Conservation (phyloP, 2,797 vertebrate genomes). For the Antrozous pallidus region DNA sequence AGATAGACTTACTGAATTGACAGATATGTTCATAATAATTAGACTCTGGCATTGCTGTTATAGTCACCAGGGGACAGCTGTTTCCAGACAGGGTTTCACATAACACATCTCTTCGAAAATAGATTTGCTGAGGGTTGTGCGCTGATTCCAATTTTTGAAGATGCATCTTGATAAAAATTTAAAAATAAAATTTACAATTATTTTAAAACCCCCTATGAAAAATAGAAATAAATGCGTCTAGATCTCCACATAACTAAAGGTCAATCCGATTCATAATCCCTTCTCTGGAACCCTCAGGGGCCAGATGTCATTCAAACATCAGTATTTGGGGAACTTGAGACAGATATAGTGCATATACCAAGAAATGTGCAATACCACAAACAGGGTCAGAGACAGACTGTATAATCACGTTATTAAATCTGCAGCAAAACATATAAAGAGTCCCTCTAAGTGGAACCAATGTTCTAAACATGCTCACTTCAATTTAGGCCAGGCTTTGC, state of each 20-base stretch:
- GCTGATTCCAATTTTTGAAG: constrained; percentile 92
- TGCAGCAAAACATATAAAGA: not conserved
- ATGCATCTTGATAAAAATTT: constrained; percentile 91
- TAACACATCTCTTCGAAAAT: constrained; percentile 92
- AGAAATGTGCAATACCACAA: not conserved
- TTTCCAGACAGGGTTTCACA: constrained; percentile 96
- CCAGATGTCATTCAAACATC: not conserved
- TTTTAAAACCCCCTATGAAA: constrained; percentile 34
- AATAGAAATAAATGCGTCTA: constrained; percentile 27
- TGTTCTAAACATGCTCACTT: constrained; percentile 2
- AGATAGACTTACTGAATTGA: constrained; percentile 93
- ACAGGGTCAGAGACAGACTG: not conserved
- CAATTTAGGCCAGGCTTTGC: not conserved
- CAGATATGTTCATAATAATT: constrained; percentile 92
- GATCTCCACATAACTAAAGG: constrained; percentile 29
- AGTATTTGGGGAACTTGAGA: not conserved
- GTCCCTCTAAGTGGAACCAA: not conserved
- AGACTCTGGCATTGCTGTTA: constrained; percentile 97
- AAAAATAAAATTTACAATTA: constrained; percentile 65
- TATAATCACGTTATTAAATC: not conserved
- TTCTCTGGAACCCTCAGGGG: not conserved
- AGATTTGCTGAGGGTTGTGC: constrained; percentile 92
- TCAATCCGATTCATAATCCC: not conserved
- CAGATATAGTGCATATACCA: not conserved
- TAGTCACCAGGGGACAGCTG: constrained; percentile 94